phyloP scores from a whole-genome alignment of 2,113 vertebrate genomes.

The Dinomys branickii region DNA sequence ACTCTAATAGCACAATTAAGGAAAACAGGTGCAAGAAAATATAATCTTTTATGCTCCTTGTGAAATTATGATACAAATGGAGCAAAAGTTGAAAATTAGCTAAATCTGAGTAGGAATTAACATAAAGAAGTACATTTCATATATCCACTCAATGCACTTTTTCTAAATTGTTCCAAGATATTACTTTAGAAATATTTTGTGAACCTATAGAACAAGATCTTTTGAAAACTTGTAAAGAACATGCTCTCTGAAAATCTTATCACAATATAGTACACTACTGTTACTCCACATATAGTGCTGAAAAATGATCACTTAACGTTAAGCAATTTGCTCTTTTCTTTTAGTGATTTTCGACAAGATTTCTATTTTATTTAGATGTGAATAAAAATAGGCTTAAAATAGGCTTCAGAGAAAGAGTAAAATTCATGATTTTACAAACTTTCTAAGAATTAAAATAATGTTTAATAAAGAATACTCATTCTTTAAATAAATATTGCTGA shows the following conservation, averaged over 20 bases:
- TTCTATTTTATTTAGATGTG: neutral
- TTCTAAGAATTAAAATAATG: neutral
- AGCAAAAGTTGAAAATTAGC: neutral
- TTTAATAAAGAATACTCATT: neutral
- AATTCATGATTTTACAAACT: neutral
- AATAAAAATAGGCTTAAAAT: neutral
- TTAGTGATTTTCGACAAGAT: neutral
- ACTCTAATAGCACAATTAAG: neutral
- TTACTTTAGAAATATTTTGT: neutral
- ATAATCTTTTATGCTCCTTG: neutral
- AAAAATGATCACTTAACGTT: neutral
- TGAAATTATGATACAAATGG: neutral
- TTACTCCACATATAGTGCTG: neutral
- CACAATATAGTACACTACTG: neutral
- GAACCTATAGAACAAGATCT: neutral
- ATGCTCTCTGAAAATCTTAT: neutral
- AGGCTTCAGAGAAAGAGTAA: fast-evolving
- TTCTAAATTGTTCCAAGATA: neutral
- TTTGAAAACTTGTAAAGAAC: neutral
- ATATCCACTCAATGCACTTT: neutral
- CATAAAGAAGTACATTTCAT: neutral
- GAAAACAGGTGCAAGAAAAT: neutral
- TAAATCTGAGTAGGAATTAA: neutral
- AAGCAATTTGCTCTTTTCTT: neutral
- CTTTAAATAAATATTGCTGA: neutral